Evolutionary conservation across 1,140 invertebrate genomes (phyloP).

Genomic region (Drosophila paulistorum): DNA sequence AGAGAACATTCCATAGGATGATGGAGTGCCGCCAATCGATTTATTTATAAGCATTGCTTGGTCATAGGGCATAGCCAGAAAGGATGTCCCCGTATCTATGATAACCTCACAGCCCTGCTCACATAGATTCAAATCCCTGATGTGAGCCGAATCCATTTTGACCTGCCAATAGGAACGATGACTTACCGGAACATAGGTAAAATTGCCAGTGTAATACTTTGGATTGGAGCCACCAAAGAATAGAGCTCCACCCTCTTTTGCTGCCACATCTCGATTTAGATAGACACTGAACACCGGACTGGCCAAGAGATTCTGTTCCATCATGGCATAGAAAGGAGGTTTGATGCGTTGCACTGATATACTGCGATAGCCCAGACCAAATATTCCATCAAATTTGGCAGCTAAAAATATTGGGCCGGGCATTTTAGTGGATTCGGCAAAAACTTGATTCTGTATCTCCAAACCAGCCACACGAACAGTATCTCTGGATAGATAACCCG

Average conservation of each 20-base stretch:
- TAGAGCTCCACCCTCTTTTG: conserved; percentile 56
- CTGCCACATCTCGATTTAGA: conserved; percentile 86
- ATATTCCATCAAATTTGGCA: conserved; percentile 98
- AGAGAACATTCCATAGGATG: conserved; percentile 55
- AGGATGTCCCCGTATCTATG: conserved; percentile 90
- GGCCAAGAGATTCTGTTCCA: conserved; percentile 91
- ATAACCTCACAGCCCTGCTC: conserved; percentile 86
- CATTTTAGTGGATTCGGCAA: conserved; percentile 97
- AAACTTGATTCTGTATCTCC: conserved; percentile 91
- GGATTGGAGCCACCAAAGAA: conserved; percentile 75
- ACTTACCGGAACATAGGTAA: conserved; percentile 73
- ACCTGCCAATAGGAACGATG: conserved; percentile 80
- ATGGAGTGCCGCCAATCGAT: conserved; percentile 56
- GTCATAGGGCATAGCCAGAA: conserved; percentile 87
- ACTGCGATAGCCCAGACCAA: conserved; percentile 94
- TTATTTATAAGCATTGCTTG: conserved; percentile 65
- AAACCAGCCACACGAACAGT: conserved; percentile 88
- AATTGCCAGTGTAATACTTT: conserved; percentile 60
- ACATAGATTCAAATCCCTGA: conserved; percentile 77
- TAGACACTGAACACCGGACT: conserved; percentile 97
- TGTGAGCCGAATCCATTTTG: conserved; percentile 54
- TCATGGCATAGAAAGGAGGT: conserved; percentile 97
- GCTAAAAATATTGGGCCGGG: conserved; percentile 95
- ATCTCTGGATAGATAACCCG: conserved; percentile 97
- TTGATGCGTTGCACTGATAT: conserved; percentile 95